These are phyloP conservation scores for Trachymyrmex cornetzi DNA, from an alignment of 1,140 invertebrate species.

Conservation along the genomic window DNA sequence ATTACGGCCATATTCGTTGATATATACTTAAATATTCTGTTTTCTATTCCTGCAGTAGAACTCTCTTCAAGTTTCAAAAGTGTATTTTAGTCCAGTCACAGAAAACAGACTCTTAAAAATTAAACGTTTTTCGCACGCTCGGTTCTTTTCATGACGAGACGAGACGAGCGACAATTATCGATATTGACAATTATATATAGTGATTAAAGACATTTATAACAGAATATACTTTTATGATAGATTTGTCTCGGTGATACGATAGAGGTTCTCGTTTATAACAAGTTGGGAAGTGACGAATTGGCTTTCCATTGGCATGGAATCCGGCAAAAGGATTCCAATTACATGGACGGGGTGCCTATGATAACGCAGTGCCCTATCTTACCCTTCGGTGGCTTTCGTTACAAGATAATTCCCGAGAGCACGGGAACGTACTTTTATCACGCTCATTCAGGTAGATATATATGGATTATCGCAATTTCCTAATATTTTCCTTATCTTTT, in stretches of 20 bases:
- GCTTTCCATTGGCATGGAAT: conserved; percentile 85
- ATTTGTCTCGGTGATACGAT: conserved; percentile 92
- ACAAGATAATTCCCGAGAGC: conserved; percentile 86
- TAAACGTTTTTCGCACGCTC: no score
- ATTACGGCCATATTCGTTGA: no score
- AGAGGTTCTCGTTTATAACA: conserved; percentile 89
- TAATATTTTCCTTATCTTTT: neutral
- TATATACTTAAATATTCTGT: no score
- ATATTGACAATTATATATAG: neutral
- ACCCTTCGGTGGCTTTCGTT: conserved; percentile 87
- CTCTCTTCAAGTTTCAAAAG: no score
- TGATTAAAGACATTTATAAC: no score
- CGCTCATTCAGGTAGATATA: conserved; percentile 87
- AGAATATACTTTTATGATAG: conserved; percentile 80
- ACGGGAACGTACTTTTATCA: conserved; percentile 89
- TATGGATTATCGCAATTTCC: neutral
- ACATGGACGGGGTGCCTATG: conserved; percentile 89
- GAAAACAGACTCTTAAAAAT: no score
- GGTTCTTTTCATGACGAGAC: no score
- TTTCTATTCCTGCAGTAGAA: no score
- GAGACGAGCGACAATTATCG: no score
- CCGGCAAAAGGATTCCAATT: conserved; percentile 77
- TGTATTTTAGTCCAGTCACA: no score
- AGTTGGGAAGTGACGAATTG: conserved; percentile 71
- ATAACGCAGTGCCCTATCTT: conserved; percentile 89